Evolutionary conservation across 2,113 vertebrate genomes (phyloP), one percentile per base, ranked within the genome.

Genomic region (Pleuronectes platessa): DNA sequence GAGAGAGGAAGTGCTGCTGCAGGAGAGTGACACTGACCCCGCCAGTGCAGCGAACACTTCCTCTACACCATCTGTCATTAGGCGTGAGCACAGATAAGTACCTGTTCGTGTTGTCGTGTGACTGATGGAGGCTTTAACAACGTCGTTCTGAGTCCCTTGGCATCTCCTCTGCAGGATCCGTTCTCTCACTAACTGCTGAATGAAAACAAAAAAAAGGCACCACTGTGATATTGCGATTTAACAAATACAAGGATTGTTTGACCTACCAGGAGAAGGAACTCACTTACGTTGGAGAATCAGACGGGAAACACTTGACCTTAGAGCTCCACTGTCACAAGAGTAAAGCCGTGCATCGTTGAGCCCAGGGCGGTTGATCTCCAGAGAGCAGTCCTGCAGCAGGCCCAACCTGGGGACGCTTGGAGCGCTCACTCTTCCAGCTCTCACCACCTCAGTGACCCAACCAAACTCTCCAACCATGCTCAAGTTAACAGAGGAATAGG

Each of bases 1-100:
- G 4, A 68, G 68, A 76, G 82, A 71, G 82, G 87, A 86, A 86
- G 61, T 74, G 45, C 15, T 71, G 27, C 47, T 9, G 45, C 88
- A 92, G 35, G 72, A 17, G 21, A 92, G 76, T 55, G 86, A 84
- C 72, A 90, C 71, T 83, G 89, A 86, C 76, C 88, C 85, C 79
- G 80, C 82, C 21, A 78, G 88, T 18, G 51, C 71, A 21, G 69
- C 64, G 35, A 91, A 89, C 68, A 92, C 83, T 91, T 92, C 89
- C 87, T 93, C 88, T 59, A 84, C 1, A 0, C 90, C 87, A 62
- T 77, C 0, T 31, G 31, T 63, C 0, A 42, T 51, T 55, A 68
- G 3, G 3, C 24, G 1, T 26, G 2, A 17, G 1, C 14, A 6
- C 9, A 7, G 15, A 47, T 42, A 13, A 0, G 8, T 78, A 93